These are phyloP conservation scores for Ceratosolen solmsi DNA, from an alignment of 1,140 invertebrate genomes.

Conservation along the genomic window DNA sequence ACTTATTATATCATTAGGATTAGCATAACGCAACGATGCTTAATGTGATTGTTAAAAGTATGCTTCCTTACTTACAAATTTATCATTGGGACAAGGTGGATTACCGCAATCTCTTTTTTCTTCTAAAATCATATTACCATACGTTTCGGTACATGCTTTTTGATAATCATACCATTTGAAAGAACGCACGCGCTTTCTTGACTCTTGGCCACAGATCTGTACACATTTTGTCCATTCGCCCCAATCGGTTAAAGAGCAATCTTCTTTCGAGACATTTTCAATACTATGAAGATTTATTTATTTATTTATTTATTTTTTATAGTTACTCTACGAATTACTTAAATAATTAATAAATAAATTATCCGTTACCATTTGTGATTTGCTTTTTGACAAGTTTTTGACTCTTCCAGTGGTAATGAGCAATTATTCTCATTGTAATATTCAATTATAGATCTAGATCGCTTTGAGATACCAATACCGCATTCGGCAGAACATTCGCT, in stretches of 20 bases:
- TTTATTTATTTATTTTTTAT: no score
- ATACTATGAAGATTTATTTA: neutral
- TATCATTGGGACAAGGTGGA: conserved; percentile 59
- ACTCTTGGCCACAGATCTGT: conserved; percentile 84
- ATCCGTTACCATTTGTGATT: conserved; percentile 49
- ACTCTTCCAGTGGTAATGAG: conserved; percentile 72
- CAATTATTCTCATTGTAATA: conserved; percentile 74
- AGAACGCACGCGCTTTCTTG: conserved; percentile 78
- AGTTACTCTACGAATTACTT: neutral
- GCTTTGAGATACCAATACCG: conserved; percentile 81
- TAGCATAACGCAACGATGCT: no score
- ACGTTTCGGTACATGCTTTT: conserved; percentile 59
- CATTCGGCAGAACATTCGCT: conserved; percentile 85
- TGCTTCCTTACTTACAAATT: conserved; percentile 1
- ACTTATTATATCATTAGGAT: no score
- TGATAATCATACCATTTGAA: conserved; percentile 59
- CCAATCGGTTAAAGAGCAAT: conserved; percentile 83
- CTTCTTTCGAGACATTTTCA: neutral
- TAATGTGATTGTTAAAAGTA: neutral
- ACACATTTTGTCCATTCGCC: conserved; percentile 85
- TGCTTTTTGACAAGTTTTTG: conserved; percentile 72
- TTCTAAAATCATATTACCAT: conserved; percentile 52
- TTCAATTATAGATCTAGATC: conserved; percentile 77
- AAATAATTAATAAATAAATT: neutral
- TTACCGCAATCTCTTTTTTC: conserved; percentile 63